A percentile compares a stretch with the other conserved stretches of the same genome.
phyloP scores from a whole-genome alignment of 2,797 vertebrate species.

The Merluccius polli region DNA sequence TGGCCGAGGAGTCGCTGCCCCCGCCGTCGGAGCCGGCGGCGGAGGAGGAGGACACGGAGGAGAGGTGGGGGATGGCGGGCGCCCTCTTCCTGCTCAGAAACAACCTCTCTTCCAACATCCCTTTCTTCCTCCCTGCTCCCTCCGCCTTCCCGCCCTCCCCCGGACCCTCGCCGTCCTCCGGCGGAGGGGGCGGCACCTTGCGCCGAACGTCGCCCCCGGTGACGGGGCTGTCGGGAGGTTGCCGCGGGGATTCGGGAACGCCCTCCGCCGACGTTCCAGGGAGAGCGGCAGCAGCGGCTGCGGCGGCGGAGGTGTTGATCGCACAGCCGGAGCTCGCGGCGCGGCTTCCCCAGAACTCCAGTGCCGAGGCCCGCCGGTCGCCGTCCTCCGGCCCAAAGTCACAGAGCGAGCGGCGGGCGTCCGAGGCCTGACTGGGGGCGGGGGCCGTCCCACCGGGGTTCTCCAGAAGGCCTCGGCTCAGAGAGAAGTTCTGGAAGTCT shows the following conservation, averaged over 20 bases:
- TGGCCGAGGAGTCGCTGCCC: constrained; percentile 83
- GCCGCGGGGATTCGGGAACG: constrained; percentile 60
- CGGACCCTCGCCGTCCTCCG: constrained; percentile 77
- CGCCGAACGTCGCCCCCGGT: constrained; percentile 73
- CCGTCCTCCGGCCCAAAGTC: constrained; percentile 66
- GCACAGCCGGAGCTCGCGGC: constrained; percentile 49
- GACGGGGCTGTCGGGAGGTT: constrained; percentile 69
- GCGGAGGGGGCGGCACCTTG: constrained; percentile 57
- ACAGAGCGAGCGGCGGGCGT: constrained; percentile 55
- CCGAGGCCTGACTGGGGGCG: constrained; percentile 39
- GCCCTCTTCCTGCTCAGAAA: constrained; percentile 85
- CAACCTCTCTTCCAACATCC: constrained; percentile 83
- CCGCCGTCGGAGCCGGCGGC: constrained; percentile 69
- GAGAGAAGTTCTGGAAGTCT: constrained; percentile 88
- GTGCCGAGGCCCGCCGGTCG: constrained; percentile 67
- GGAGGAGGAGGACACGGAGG: constrained; percentile 67
- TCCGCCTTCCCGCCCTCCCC: constrained; percentile 75
- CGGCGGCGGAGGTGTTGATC: constrained; percentile 31
- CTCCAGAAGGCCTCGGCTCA: constrained; percentile 78
- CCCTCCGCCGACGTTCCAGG: constrained; percentile 53
- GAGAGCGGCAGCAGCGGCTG: not conserved
- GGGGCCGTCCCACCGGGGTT: constrained; percentile 40
- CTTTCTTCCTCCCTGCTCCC: constrained; percentile 79
- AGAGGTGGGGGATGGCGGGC: constrained; percentile 77
- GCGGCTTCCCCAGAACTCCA: constrained; percentile 69